Conservation (phyloP, 2,113 vertebrate species). For the Entelurus aequoreus region DNA sequence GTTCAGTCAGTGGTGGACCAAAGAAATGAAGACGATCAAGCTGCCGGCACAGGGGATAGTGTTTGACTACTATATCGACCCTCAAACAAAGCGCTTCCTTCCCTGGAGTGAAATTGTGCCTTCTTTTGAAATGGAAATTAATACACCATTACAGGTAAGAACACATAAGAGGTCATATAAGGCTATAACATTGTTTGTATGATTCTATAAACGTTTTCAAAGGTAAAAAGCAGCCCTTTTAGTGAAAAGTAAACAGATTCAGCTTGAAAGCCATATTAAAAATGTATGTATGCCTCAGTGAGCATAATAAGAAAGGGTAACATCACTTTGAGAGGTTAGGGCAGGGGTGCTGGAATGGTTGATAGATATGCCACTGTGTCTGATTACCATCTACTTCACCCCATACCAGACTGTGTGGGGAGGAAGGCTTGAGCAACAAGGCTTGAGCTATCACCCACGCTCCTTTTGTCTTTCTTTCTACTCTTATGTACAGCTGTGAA, state of each 20-base stretch:
- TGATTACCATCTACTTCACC: conserved; percentile 64
- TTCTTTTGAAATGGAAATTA: conserved; percentile 65
- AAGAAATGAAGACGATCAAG: conserved; percentile 79
- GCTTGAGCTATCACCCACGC: conserved; percentile 68
- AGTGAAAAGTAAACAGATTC: conserved; percentile 57
- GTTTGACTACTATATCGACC: conserved; percentile 82
- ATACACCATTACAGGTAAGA: conserved; percentile 62
- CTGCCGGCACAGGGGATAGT: conserved; percentile 76
- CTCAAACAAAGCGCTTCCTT: conserved; percentile 72
- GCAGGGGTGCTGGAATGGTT: conserved; percentile 58
- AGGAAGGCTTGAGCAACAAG: conserved; percentile 66
- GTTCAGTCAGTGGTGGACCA: conserved; percentile 81
- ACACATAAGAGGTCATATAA: neutral
- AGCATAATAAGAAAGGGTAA: conserved; percentile 66
- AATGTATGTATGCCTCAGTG: conserved; percentile 54
- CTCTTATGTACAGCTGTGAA: conserved; percentile 66
- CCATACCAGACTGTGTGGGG: conserved; percentile 64
- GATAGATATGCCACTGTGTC: conserved; percentile 66
- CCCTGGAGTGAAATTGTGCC: conserved; percentile 66
- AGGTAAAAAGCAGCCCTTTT: conserved; percentile 22
- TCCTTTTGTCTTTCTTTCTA: conserved; percentile 66
- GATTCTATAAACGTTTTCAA: conserved; percentile 29
- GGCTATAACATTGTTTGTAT: neutral
- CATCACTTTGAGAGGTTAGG: conserved; percentile 64
- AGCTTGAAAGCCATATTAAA: conserved; percentile 62